These are phyloP conservation scores for Brachynemurus nebulosus DNA, from an alignment of 2,888 invertebrate species.

Conservation along the genomic window DNA sequence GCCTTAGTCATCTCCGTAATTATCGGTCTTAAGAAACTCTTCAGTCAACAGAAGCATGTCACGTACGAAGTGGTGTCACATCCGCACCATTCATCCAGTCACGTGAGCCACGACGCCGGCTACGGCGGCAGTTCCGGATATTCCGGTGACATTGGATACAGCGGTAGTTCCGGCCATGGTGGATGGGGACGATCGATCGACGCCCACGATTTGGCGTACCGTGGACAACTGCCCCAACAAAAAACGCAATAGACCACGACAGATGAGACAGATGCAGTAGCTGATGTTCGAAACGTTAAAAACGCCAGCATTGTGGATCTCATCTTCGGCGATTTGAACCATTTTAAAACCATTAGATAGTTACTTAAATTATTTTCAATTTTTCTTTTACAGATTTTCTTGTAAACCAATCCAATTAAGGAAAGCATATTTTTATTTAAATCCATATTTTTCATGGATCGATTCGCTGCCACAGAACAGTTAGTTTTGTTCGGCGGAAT, in stretches of 20 bases:
- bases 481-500: too few species aligned
- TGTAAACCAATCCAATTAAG: background rate
- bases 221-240: constrained; percentile 41
- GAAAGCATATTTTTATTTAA: background rate
- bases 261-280: too few species aligned
- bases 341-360: background rate
- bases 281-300: too few species aligned
- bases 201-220: constrained; percentile 66
- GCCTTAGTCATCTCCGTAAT: constrained; percentile 71
- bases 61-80: constrained; percentile 80
- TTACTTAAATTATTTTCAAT: background rate
- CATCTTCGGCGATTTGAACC: background rate
- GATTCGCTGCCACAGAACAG: too few species aligned
- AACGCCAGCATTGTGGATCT: background rate
- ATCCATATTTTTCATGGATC: too few species aligned
- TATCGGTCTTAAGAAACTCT: constrained; percentile 69
- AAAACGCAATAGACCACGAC: constrained; percentile 21
- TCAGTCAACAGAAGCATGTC: constrained; percentile 71
- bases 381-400: background rate
- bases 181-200: constrained; percentile 67
- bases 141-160: constrained; percentile 35
- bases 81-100: constrained; percentile 61
- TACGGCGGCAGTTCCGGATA: constrained; percentile 36
- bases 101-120: constrained; percentile 49
- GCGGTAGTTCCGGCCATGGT: constrained; percentile 44